Evolutionary conservation across 1,140 invertebrate genomes (phyloP), one percentile per base, ranked within the genome.

Genomic region (Dolichoris vasculosae): DNA sequence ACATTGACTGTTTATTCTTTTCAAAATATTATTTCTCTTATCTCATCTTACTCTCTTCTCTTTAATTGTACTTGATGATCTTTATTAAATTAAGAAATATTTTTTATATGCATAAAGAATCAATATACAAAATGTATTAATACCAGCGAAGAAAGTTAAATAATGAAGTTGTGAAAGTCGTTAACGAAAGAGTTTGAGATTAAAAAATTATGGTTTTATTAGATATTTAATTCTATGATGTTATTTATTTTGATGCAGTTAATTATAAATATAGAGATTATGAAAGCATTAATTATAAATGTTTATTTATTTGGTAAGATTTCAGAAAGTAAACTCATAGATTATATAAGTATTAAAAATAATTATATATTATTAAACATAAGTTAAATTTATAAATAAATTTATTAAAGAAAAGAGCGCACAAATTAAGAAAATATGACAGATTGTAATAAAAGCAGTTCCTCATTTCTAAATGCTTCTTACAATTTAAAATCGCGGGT

Each of bases 321-420:
- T 15, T 67, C n/a, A 32, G 63, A 71, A 71, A 71, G 38, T 71
- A 71, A 71, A 71, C 0, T 9, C 35, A 23, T 17, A 35, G 35
- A 71, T 40, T 71, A 71, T 71, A 7, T 71, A 71, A 71, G n/a
- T n/a, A 71, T 23, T 51, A 71, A 30, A 40, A 71, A 71, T 71
- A 71, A 71, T 40, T 4, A 40, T 71, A 26, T 71, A 71, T 71
- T 40, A 71, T 71, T 71, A 71, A 71, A 40, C n/a, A 26, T 40
- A 40, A 7, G 17, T 71, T 71, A 23, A 20, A 71, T 40, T 40
- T 40, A 11, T 7, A 20, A 71, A 71, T 71, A 71, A 40, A 23
- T 40, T 0, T 40, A 71, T 40, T 20, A 40, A 4, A 11, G 13
- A 40, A 38, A 71, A 71, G 35, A 35, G 17, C 38, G 26, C 23